These are phyloP conservation scores for Poecile atricapillus DNA, from an alignment of 2,113 vertebrate species.

Conservation along the genomic window DNA sequence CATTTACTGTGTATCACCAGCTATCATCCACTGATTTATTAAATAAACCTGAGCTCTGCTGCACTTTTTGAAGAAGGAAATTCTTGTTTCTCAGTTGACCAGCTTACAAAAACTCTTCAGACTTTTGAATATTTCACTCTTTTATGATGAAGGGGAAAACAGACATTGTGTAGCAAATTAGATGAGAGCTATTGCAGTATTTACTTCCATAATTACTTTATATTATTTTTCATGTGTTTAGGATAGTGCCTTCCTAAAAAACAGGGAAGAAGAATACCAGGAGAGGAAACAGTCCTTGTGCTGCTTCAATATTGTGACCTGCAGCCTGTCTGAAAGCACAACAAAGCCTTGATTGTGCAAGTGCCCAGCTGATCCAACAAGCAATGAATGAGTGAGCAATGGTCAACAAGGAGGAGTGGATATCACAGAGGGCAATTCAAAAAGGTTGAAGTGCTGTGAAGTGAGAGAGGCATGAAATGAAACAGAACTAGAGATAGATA, in stretches of 20 bases:
- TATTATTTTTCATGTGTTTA: constrained; percentile 1
- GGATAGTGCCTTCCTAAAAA: neutral
- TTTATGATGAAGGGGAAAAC: neutral
- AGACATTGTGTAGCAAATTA: neutral
- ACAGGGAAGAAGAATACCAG: constrained; percentile 29
- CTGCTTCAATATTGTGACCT: constrained; percentile 70
- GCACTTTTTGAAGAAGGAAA: neutral
- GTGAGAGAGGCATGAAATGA: constrained; percentile 20
- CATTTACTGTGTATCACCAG: neutral
- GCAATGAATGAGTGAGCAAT: constrained; percentile 63
- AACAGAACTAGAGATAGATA: constrained; percentile 1
- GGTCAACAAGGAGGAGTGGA: constrained; percentile 65
- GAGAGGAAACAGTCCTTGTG: constrained; percentile 57
- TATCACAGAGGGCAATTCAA: constrained; percentile 63
- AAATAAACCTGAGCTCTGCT: neutral
- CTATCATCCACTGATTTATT: neutral
- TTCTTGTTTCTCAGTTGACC: neutral
- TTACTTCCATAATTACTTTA: neutral
- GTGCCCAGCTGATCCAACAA: constrained; percentile 72
- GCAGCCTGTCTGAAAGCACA: constrained; percentile 58
- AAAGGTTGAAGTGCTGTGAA: constrained; percentile 52
- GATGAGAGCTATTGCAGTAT: neutral
- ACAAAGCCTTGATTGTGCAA: constrained; percentile 67
- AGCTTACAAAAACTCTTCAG: neutral
- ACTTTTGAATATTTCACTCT: neutral